These are phyloP conservation scores for Etheostoma perlongum DNA, from an alignment of 2,797 vertebrate species.

Conservation along the genomic window DNA sequence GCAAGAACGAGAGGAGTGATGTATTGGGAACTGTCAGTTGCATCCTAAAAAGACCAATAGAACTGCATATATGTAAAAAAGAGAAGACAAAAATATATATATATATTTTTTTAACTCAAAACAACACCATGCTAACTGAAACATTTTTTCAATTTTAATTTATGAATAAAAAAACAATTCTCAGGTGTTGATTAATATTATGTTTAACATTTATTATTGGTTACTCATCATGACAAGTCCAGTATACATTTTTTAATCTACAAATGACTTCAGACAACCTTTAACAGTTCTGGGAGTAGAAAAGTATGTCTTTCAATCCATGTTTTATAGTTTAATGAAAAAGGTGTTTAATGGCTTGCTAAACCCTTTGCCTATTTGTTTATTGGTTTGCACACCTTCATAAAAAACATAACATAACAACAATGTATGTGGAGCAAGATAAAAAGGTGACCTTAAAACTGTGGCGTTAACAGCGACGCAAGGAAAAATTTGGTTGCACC, in stretches of 20 bases:
- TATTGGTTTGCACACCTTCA: too few species aligned
- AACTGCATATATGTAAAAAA: not conserved
- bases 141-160: not conserved
- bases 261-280: not conserved
- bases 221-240: not conserved
- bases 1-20: slow-evolving; percentile 5
- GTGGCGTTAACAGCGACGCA: too few species aligned
- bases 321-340: not conserved
- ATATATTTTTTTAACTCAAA: not conserved
- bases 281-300: not conserved
- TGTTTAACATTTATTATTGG: not conserved
- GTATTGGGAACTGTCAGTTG: slow-evolving; percentile 7
- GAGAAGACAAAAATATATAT: not conserved
- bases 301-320: not conserved
- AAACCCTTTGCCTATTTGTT: too few species aligned
- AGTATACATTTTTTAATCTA: not conserved
- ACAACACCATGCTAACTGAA: not conserved
- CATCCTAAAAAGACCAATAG: slow-evolving; percentile 7
- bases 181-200: not conserved
- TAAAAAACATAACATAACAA: too few species aligned
- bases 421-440: too few species aligned
- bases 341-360: too few species aligned
- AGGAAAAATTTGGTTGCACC: too few species aligned
- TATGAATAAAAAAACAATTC: slow-evolving; percentile 18
- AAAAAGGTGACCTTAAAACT: too few species aligned